Base-by-base conservation (phyloP, 1,140 invertebrate genomes). In the Pentalonia nigronervosa region DNA sequence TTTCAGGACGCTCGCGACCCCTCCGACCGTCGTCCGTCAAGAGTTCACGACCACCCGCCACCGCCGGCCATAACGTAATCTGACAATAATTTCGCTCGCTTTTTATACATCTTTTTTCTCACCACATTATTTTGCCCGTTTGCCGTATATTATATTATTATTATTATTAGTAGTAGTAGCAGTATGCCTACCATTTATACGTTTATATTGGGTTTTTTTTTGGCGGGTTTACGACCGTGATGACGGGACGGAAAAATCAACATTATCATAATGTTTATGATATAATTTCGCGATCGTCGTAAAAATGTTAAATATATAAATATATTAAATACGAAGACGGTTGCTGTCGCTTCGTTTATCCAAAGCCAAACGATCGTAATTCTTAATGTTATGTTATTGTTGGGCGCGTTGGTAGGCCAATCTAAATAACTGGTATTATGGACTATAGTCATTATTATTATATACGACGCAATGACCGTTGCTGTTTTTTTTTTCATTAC, bases 41-140 rank as follows among this genome's bases (percentile, higher is more conserved):
- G 60, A 76, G 60, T 76, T 76, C 60, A 76, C 30, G 6, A 76
- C 60, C 60, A n/a, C 60, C 30, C 60, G 6, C 60, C 60, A 7
- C 60, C 30, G 11, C 11, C 11, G 25, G 4, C 25, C 56, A 4
- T 30, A n/a, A n/a, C 6, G 60, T n/a, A 2, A 6, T 17, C 11
- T 25, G 45, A 30, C 45, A 21, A 23, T 89, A 21, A 23, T 89
- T 89, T 89, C 87, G 87, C 87, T 89, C 87, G 87, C 87, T 89
- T 89, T 89, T 89, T 76, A 76, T n/a, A 76, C n/a, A 76, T 76
- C 30, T 76, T n/a, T 67, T 76, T 76, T 76, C 60, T 76, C 8
- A 17, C n/a, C n/a, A 76, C 30, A 76, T n/a, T 76, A 76, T 76
- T 76, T 17, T 4, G 4, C 41, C 41, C 41, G 41, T 41, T 41